A percentile compares a stretch with the other conserved stretches of the same genome.
These are phyloP conservation scores for Euura saliciscinereae DNA, from an alignment of 1,140 invertebrate genomes.

Conservation along the genomic window DNA sequence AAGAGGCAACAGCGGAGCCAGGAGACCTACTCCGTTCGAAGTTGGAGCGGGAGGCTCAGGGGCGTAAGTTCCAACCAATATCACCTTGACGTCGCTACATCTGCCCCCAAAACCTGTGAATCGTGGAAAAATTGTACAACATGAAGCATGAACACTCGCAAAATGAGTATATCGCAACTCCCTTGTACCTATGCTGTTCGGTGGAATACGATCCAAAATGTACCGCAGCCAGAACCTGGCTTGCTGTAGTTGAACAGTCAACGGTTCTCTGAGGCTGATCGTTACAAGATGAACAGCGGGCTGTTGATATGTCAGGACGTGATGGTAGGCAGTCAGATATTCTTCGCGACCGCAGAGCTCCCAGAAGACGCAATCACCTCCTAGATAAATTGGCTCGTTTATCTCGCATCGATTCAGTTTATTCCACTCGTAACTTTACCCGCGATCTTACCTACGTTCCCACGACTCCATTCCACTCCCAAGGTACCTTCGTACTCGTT, in stretches of 20 bases:
- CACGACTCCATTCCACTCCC: conserved; percentile 54
- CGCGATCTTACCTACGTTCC: conserved; percentile 48
- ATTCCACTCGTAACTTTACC: background rate
- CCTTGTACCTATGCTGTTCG: conserved; percentile 70
- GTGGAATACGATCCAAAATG: conserved; percentile 74
- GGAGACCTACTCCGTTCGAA: conserved; percentile 46
- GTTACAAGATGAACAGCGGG: conserved; percentile 72
- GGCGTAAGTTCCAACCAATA: conserved; percentile 56
- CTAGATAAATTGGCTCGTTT: conserved; percentile 25
- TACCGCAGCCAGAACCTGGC: conserved; percentile 84
- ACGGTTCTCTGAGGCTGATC: conserved; percentile 76
- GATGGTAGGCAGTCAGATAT: conserved; percentile 80
- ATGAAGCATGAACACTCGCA: background rate
- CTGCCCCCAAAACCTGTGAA: conserved; percentile 54
- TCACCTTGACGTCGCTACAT: conserved; percentile 53
- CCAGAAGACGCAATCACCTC: conserved; percentile 68
- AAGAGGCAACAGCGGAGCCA: conserved; percentile 50
- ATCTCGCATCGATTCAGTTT: background rate
- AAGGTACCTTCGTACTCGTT: conserved; percentile 57
- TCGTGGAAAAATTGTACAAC: no score
- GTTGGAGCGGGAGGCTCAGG: conserved; percentile 52
- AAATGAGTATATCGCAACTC: background rate
- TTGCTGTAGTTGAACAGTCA: conserved; percentile 75
- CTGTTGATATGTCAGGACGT: conserved; percentile 73
- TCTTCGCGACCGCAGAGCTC: conserved; percentile 84